Evolutionary conservation across 1,140 invertebrate genomes (phyloP).

Genomic region (Bombyx mandarina): DNA sequence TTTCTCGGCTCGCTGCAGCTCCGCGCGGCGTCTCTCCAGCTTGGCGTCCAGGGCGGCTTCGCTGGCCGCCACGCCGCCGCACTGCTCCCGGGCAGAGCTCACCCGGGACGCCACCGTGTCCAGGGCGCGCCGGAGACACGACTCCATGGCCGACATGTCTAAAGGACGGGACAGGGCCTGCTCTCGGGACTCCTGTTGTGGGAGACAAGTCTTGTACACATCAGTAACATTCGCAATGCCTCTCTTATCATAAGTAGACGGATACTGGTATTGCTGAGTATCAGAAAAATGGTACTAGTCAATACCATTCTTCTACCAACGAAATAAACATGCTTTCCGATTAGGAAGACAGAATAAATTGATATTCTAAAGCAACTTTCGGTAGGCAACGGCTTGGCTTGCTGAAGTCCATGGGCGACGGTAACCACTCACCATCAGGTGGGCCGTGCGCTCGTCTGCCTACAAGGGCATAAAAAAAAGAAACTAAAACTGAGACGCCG

Average conservation of each 20-base stretch:
- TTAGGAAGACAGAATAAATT: no score
- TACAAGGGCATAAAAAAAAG: no score
- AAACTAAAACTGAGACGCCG: no score
- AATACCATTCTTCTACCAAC: neutral
- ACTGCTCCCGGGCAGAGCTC: conserved; percentile 79
- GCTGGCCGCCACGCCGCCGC: conserved; percentile 88
- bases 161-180: conserved; percentile 76
- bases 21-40: conserved; percentile 90
- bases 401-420: no score
- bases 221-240: no score
- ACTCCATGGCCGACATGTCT: conserved; percentile 88
- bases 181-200: conserved; percentile 54
- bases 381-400: no score
- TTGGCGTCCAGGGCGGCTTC: conserved; percentile 91
- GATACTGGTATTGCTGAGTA: neutral
- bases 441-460: no score
- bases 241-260: neutral
- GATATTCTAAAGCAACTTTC: no score
- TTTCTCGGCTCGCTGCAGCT: conserved; percentile 94
- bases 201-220: neutral
- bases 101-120: conserved; percentile 79
- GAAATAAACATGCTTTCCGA: no score
- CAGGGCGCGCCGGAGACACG: conserved; percentile 79
- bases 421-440: no score
- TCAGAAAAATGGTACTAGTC: neutral